Base-by-base conservation (phyloP, 1,140 invertebrate genomes). In the Pygmarrhopalites habei region DNA sequence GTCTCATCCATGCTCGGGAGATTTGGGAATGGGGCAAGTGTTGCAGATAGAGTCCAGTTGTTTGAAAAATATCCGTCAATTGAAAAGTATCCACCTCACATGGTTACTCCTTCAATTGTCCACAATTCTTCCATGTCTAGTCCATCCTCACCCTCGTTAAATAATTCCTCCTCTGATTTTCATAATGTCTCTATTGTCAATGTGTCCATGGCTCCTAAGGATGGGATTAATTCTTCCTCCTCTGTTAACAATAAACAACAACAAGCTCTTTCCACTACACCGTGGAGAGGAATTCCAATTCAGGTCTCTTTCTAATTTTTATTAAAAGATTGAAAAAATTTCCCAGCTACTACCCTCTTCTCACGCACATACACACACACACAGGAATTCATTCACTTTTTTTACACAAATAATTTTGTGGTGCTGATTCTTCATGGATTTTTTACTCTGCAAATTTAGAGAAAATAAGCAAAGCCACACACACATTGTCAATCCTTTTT, bases 61-160 rank as follows among this genome's bases (percentile, higher is more conserved):
- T 71, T 71, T 66, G 69, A 71, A 66, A 71, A 71, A 46, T 71
- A 68, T 57, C 69, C 69, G 17, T 53, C 53, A n/a, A n/a, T 17
- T 28, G 21, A 25, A 32, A 43, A 23, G 30, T 28, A 47, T 51
- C 57, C 28, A n/a, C 21, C 26, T 32, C 58, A 47, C 30, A 29
- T n/a, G 30, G 44, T 59, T 47, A 23, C 58, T 59, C 15, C 32
- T 35, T 35, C 32, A 15, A 46, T 46, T 46, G n/a, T n/a, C 19
- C 5, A 7, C n/a, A 46, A 5, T n/a, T 46, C 21, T 17, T 39
- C 17, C 35, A 5, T 47, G 44, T 47, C 49, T 52, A 26, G 23
- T 52, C 19, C 49, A 28, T 28, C 28, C 19, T 52, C 23, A 30
- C 19, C 49, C 23, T 30, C 49, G 49, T 5, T 29, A 25, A 30